phyloP scores from a whole-genome alignment of 2,113 vertebrate species.

The Semnornis frantzii region DNA sequence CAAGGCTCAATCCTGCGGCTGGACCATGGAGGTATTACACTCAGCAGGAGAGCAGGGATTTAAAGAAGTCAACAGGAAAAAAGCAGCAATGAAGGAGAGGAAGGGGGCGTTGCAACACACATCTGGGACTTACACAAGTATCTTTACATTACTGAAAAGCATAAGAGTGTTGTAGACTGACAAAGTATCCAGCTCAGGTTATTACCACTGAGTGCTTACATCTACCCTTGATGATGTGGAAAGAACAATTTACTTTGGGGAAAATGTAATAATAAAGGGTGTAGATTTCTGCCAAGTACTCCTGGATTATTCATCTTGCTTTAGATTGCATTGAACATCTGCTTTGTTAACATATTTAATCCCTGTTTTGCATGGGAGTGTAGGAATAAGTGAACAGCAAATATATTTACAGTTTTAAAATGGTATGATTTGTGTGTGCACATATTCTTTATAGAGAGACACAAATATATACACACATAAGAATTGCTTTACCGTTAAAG shows the following conservation, averaged over 20 bases:
- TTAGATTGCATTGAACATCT: not conserved
- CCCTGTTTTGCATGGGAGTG: not conserved
- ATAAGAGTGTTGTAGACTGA: not conserved
- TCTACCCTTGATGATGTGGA: not conserved
- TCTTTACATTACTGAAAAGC: not conserved
- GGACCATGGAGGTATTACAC: not conserved
- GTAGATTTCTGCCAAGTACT: not conserved
- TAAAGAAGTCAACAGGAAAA: not conserved
- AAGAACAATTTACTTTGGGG: not conserved
- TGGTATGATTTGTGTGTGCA: not conserved
- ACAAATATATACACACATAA: not conserved
- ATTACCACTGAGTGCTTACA: not conserved
- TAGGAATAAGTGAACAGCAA: not conserved
- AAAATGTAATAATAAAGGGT: not conserved
- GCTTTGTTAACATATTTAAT: not conserved
- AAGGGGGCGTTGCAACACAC: not conserved
- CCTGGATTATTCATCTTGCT: not conserved
- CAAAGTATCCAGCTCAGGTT: not conserved
- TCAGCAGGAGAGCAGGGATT: not conserved
- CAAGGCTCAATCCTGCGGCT: not conserved
- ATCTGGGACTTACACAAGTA: rapidly evolving
- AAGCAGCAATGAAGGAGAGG: not conserved
- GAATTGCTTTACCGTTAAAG: not conserved
- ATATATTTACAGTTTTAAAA: not conserved
- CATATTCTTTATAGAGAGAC: not conserved